phyloP scores from a whole-genome alignment of 2,797 vertebrate genomes.

The Hypotaenidia okinawae region DNA sequence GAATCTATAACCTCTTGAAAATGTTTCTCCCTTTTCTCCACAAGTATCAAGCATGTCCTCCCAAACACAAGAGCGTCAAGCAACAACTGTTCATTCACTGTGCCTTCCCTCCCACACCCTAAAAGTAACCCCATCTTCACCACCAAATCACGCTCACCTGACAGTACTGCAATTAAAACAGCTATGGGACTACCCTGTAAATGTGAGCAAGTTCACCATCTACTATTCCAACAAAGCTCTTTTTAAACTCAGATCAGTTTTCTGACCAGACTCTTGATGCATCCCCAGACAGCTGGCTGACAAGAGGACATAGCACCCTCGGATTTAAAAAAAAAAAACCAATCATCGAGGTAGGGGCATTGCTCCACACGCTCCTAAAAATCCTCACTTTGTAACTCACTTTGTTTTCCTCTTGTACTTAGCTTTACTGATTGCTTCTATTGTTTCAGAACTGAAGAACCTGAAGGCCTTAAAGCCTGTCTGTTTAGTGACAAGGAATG shows the following conservation, averaged over 20 bases:
- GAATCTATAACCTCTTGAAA: not conserved
- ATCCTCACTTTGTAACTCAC: not conserved
- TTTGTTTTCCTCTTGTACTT: not conserved
- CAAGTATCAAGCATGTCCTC: not conserved
- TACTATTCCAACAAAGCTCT: constrained; percentile 9
- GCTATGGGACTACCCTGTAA: not conserved
- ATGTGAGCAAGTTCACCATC: not conserved
- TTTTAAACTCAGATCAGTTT: constrained; percentile 12
- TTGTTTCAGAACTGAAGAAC: constrained; percentile 24
- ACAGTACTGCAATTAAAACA: not conserved
- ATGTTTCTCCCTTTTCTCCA: not conserved
- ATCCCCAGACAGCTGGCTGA: not conserved
- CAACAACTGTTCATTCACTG: not conserved
- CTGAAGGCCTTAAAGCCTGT: not conserved
- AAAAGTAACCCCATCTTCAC: not conserved
- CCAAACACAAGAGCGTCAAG: not conserved
- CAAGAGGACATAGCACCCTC: not conserved
- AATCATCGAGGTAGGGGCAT: not conserved
- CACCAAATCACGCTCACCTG: not conserved
- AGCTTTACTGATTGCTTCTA: not conserved
- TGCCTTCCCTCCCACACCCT: no score
- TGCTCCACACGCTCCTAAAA: not conserved
- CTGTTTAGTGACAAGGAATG: not conserved
- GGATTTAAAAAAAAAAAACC: not conserved
- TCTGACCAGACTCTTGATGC: not conserved